These are phyloP conservation scores for Ashinkailepas kermadecensis DNA, from an alignment of 2,888 invertebrate species.

Conservation along the genomic window DNA sequence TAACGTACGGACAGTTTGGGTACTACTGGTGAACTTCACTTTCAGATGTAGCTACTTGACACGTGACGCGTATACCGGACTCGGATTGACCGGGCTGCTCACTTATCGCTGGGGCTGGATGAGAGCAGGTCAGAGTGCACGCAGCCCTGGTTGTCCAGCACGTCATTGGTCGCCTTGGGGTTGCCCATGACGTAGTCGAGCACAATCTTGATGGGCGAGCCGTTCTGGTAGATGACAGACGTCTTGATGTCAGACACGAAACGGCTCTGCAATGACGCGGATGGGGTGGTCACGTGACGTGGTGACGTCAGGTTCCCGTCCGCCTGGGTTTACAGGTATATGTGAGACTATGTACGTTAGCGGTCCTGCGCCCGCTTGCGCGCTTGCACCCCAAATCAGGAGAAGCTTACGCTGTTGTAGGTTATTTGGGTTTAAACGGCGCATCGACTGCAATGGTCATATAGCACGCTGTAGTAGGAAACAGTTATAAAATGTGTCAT, in stretches of 20 bases:
- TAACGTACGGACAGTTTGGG: too few relatives aligned
- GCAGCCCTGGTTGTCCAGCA: constrained; percentile 39
- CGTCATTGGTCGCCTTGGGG: constrained; percentile 40
- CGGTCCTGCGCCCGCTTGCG: neutral
- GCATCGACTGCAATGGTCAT: too few relatives aligned
- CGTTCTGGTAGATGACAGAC: constrained; percentile 69
- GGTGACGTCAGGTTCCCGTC: neutral
- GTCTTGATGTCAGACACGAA: constrained; percentile 77
- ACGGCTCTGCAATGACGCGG: constrained; percentile 53
- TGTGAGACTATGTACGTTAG: too few relatives aligned
- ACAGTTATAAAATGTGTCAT: too few relatives aligned
- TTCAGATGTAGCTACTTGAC: too few relatives aligned
- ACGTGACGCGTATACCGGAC: too few relatives aligned
- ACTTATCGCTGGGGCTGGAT: neutral
- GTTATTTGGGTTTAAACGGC: neutral
- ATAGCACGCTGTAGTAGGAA: too few relatives aligned
- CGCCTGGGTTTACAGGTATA: too few relatives aligned
- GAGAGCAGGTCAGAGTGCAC: constrained; percentile 28
- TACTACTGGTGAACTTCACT: too few relatives aligned
- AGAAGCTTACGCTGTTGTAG: neutral
- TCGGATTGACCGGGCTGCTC: neutral
- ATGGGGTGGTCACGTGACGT: neutral
- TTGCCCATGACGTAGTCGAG: constrained; percentile 64
- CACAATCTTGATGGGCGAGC: constrained; percentile 66
- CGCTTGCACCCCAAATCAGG: neutral